phyloP scores from a whole-genome alignment of 2,888 invertebrate species.

The Ornithoptera alexandrae region DNA sequence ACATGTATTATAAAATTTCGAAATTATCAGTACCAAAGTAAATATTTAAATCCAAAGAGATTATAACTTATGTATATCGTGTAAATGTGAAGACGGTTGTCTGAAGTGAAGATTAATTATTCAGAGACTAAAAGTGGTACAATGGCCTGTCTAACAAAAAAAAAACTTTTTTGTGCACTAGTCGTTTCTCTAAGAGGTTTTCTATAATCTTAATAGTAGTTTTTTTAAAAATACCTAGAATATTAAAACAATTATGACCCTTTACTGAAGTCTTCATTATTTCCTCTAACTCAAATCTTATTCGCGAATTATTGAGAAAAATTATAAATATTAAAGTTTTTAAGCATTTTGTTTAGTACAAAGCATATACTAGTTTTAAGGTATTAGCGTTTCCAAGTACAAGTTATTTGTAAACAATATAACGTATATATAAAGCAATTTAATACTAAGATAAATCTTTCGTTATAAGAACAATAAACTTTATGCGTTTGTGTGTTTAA shows the following conservation, averaged over 20 bases:
- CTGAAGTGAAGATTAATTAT: constrained; percentile 25
- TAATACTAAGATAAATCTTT: not conserved
- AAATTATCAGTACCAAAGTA: not conserved
- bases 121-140: constrained; percentile 18
- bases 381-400: no score
- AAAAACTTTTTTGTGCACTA: constrained; percentile 3
- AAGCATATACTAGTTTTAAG: no score
- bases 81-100: constrained; percentile 21
- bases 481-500: not conserved
- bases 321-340: no score
- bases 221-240: no score
- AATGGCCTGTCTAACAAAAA: constrained; percentile 18
- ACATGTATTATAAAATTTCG: not conserved
- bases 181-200: constrained; percentile 3
- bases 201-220: not conserved
- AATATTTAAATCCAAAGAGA: not conserved
- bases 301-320: no score
- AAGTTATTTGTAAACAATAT: no score
- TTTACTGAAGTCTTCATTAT: no score
- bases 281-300: no score
- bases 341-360: no score
- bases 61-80: constrained; percentile 27
- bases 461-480: not conserved
- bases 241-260: no score
- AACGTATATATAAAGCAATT: no score